Percentiles rank a stretch among this genome's conserved stretches.
Conservation (phyloP, 2,888 invertebrate species). For the Eilema caniola region DNA sequence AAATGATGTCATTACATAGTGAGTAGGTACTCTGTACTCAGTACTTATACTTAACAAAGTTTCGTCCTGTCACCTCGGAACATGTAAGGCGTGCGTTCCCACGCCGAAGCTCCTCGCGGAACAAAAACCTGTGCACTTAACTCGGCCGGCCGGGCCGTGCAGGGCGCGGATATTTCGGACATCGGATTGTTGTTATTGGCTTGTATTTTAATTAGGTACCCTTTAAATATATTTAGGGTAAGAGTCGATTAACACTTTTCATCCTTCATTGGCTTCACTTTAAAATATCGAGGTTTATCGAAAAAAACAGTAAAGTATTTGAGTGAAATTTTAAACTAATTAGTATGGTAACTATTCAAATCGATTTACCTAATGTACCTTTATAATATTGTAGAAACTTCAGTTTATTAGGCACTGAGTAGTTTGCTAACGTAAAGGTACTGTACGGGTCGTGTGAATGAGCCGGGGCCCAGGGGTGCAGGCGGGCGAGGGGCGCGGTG, state of each 20-base stretch:
- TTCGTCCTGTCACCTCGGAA: neutral
- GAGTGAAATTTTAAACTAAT: too few relatives aligned
- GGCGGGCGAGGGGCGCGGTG: constrained; percentile 3
- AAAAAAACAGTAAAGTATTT: too few relatives aligned
- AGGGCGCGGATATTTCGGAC: constrained; percentile 18
- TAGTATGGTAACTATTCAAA: too few relatives aligned
- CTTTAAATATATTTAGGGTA: constrained; percentile 13
- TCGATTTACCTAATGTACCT: too few relatives aligned
- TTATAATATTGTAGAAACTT: too few relatives aligned
- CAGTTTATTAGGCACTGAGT: neutral
- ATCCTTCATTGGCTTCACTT: neutral
- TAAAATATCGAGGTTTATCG: neutral
- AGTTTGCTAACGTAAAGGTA: constrained; percentile 5
- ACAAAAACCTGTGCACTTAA: constrained; percentile 22
- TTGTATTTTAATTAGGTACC: constrained; percentile 24
- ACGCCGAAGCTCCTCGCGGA: constrained; percentile 15
- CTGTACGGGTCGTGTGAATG: constrained; percentile 18
- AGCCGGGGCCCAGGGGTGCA: constrained; percentile 12
- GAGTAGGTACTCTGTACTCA: neutral
- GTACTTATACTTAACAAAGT: neutral
- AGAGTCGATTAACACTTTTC: constrained; percentile 9
- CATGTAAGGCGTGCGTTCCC: constrained; percentile 22
- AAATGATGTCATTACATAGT: neutral
- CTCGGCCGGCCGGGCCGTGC: constrained; percentile 13
- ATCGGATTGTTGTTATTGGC: constrained; percentile 15